Conservation (phyloP, 1,140 invertebrate species). For the Camponotus vicinus region DNA sequence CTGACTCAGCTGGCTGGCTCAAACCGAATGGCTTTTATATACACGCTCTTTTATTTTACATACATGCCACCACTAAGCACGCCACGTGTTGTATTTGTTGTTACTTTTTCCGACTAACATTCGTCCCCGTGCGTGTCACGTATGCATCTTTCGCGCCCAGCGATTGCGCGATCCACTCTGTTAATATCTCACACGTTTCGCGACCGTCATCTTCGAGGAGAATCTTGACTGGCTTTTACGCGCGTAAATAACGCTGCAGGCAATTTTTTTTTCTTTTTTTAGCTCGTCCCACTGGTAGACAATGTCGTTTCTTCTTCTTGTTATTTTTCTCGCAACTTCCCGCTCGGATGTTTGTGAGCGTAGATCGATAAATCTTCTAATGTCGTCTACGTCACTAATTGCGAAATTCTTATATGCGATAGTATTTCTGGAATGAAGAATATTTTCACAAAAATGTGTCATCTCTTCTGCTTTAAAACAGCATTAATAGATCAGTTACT, state of each 20-base stretch:
- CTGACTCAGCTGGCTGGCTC: conserved; percentile 77
- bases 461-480: background rate
- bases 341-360: conserved; percentile 21
- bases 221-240: conserved; percentile 12
- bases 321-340: conserved; percentile 22
- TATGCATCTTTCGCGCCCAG: conserved; percentile 36
- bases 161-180: background rate
- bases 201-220: background rate
- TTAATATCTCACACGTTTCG: conserved; percentile 2
- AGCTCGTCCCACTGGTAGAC: background rate
- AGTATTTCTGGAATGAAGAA: background rate
- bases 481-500: background rate
- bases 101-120: conserved; percentile 37
- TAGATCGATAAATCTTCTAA: conserved; percentile 37
- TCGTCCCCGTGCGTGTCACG: conserved; percentile 33
- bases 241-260: conserved; percentile 21
- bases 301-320: background rate
- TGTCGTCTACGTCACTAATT: background rate
- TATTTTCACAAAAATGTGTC: background rate
- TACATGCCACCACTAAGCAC: conserved; percentile 53
- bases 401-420: background rate
- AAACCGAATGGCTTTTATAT: conserved; percentile 80
- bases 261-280: conserved; percentile 1
- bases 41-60: conserved; percentile 67
- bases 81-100: conserved; percentile 25